Evolutionary conservation across 2,888 invertebrate species (phyloP), one percentile per base, ranked within the genome.

Genomic region (Hirtodrosophila confusa): DNA sequence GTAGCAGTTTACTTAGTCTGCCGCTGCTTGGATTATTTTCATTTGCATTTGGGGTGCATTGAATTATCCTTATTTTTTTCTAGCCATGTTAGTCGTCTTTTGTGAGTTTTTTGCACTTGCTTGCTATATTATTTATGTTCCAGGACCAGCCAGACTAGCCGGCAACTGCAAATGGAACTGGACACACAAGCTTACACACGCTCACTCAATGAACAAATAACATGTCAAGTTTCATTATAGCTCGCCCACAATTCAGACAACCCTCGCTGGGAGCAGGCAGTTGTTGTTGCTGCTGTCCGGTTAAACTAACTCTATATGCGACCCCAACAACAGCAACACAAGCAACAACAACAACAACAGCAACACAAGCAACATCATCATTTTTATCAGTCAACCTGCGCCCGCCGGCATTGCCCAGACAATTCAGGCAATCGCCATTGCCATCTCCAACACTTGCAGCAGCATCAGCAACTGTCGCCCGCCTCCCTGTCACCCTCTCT

Each of bases 211-310:
- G 88, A 80, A 86, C 89, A 89, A 89, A 88, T 88, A 88, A 86
- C 89, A 89, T 89, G 88, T 89, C 89, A 88, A 80, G 88, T 89
- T 86, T 86, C 86, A 88, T 88, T 89, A 89, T 76, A 74, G 70
- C 64, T 78, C 65, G 67, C 74, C 71, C 72, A 69, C 78, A 87
- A 78, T 70, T 86, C 80, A 74, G 58, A 69, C 71, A 65, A 65
- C 69, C 69, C 67, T 67, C 58, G 43, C 56, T 45, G 35, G 29
- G 53, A 40, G 77, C 60, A 49, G 36, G 27, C 56, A 67, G 11
- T 37, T 49, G 50, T 44, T 58, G 58, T 27, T 61, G 36, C 43
- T 43, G 64, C 65, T 70, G 78, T 71, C 70, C 66, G 55, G 64
- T 72, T 63, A 68, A 78, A 78, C 68, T 63, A 71, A 75, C 75